A percentile compares a stretch with the other conserved stretches of the same genome.
Conservation (phyloP, 2,888 invertebrate genomes). For the Tubulanus polymorphus region DNA sequence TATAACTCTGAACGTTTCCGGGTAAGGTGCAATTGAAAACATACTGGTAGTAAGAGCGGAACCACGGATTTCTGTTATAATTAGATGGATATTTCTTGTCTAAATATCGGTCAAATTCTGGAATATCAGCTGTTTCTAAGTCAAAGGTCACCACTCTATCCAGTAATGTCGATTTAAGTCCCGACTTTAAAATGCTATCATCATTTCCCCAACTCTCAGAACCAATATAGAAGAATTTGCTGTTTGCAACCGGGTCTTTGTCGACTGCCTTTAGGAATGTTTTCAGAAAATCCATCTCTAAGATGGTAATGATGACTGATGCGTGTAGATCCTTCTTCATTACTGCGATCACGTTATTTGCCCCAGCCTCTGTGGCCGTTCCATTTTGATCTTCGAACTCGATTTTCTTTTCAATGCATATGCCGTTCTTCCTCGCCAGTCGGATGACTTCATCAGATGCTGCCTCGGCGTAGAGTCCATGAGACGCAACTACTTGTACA, state of each 20-base stretch:
- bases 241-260: conserved; percentile 14
- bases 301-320: conserved; percentile 34
- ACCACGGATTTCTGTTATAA: conserved; percentile 53
- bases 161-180: conserved; percentile 22
- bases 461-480: conserved; percentile 32
- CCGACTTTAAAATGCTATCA: conserved; percentile 24
- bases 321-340: conserved; percentile 24
- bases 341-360: conserved; percentile 18
- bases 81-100: conserved; percentile 33
- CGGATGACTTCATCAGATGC: conserved; percentile 36
- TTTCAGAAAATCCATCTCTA: conserved; percentile 28
- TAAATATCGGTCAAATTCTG: conserved; percentile 39
- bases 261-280: conserved; percentile 31
- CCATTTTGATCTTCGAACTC: conserved; percentile 26
- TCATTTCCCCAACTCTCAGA: conserved; percentile 44
- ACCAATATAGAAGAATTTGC: conserved; percentile 33
- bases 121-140: conserved; percentile 44
- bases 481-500: conserved; percentile 46
- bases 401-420: conserved; percentile 38
- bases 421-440: conserved; percentile 35
- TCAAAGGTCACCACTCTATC: conserved; percentile 32
- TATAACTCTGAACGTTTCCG: conserved; percentile 11
- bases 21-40: conserved; percentile 35
- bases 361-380: conserved; percentile 22
- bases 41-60: conserved; percentile 53